Evolutionary conservation across 2,113 vertebrate species (phyloP).

Genomic region (Sitta europaea): DNA sequence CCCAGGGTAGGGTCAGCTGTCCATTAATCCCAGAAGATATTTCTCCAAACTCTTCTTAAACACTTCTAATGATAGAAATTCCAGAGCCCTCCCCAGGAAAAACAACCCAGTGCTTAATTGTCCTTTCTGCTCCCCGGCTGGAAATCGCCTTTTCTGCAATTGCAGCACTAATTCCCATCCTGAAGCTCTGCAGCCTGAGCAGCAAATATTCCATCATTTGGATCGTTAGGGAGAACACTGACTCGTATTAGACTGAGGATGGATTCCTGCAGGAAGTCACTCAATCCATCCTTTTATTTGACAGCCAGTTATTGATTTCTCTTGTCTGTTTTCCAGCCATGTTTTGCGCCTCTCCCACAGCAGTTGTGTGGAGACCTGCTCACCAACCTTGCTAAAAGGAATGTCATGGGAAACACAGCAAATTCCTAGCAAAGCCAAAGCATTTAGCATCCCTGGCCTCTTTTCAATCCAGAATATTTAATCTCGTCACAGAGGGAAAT

Average conservation of each 20-base stretch:
- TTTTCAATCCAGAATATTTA: background rate
- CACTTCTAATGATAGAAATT: background rate
- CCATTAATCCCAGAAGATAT: background rate
- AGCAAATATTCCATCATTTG: slow-evolving; percentile 19
- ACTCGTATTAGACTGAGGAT: slow-evolving; percentile 8
- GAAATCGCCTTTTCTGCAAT: background rate
- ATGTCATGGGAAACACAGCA: background rate
- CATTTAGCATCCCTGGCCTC: background rate
- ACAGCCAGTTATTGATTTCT: slow-evolving; percentile 34
- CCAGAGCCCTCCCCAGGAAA: background rate
- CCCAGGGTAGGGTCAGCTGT: background rate
- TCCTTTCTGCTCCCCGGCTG: background rate
- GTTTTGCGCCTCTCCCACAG: background rate
- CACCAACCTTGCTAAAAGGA: background rate
- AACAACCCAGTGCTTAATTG: background rate
- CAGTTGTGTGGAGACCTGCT: background rate
- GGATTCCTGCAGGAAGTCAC: slow-evolving; percentile 27
- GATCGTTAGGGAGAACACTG: slow-evolving; percentile 19
- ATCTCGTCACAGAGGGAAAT: background rate
- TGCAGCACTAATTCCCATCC: slow-evolving; percentile 15
- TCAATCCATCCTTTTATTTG: slow-evolving; percentile 21
- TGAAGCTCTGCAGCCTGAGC: background rate
- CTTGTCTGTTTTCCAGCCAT: slow-evolving; percentile 6
- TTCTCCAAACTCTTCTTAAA: background rate
- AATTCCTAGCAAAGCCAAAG: background rate